Evolutionary conservation across 2,113 vertebrate species (phyloP).

Genomic region (Uria lomvia): DNA sequence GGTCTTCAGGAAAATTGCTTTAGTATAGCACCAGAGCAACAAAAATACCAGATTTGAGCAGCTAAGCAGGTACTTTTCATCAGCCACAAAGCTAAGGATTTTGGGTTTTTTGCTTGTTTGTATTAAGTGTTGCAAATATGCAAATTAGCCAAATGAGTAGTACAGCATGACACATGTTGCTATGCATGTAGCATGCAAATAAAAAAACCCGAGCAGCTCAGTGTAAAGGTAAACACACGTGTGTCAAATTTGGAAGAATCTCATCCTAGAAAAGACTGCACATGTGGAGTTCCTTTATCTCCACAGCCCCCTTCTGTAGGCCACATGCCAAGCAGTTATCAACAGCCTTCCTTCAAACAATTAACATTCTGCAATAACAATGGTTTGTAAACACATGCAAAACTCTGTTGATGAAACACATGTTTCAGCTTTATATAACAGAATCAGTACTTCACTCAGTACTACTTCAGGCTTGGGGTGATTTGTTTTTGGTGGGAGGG

Average conservation of each 20-base stretch:
- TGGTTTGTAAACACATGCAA: neutral
- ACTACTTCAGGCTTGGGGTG: neutral
- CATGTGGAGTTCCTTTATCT: neutral
- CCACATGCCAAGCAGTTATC: neutral
- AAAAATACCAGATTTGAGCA: accelerated
- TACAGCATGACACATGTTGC: too few relatives aligned
- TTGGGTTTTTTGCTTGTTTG: neutral
- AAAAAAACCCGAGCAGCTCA: neutral
- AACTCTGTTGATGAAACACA: neutral
- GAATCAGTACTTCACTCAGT: neutral
- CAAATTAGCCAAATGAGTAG: neutral
- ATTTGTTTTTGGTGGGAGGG: too few relatives aligned
- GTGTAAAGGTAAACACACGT: neutral
- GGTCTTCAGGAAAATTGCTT: neutral
- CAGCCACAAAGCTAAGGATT: neutral
- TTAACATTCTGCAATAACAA: conserved; percentile 20
- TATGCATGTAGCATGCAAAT: neutral
- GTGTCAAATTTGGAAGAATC: neutral
- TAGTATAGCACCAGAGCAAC: neutral
- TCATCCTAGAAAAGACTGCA: neutral
- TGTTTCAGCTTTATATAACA: neutral
- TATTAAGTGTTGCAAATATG: neutral
- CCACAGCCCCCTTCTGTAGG: neutral
- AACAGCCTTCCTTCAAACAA: conserved; percentile 13
- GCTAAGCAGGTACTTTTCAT: neutral